Conservation (phyloP, 2,113 vertebrate genomes). For the Bubalus kerabau region DNA sequence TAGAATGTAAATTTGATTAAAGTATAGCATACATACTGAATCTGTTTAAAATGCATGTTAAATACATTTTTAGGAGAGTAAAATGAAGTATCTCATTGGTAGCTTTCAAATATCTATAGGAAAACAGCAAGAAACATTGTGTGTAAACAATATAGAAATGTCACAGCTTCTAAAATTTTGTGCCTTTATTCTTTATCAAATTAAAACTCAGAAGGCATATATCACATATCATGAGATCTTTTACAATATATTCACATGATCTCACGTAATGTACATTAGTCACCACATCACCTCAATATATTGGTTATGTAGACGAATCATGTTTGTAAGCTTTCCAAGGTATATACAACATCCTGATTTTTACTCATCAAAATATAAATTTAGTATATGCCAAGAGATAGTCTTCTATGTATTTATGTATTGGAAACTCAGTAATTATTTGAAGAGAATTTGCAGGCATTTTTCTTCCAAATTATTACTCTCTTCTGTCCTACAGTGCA, state of each 20-base stretch:
- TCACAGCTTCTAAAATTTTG: constrained; percentile 3
- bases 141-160: neutral
- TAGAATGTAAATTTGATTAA: constrained; percentile 26
- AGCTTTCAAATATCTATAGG: constrained; percentile 20
- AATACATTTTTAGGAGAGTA: neutral
- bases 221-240: constrained; percentile 4
- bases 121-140: constrained; percentile 10
- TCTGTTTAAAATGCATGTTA: neutral
- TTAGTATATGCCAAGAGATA: neutral
- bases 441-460: constrained; percentile 21
- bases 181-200: neutral
- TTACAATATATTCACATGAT: neutral
- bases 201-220: neutral
- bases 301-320: neutral
- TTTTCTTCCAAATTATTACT: constrained; percentile 13
- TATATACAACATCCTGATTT: neutral
- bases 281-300: neutral
- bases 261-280: neutral
- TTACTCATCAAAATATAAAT: neutral
- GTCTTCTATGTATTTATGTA: constrained; percentile 17
- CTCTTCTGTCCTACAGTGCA: neutral
- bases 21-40: constrained; percentile 1
- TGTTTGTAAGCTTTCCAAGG: neutral
- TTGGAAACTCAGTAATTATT: constrained; percentile 27
- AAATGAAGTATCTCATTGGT: neutral